A percentile compares a stretch with the other conserved stretches of the same genome.
phyloP scores from a whole-genome alignment of 2,888 invertebrate genomes.

The Timandra comae region DNA sequence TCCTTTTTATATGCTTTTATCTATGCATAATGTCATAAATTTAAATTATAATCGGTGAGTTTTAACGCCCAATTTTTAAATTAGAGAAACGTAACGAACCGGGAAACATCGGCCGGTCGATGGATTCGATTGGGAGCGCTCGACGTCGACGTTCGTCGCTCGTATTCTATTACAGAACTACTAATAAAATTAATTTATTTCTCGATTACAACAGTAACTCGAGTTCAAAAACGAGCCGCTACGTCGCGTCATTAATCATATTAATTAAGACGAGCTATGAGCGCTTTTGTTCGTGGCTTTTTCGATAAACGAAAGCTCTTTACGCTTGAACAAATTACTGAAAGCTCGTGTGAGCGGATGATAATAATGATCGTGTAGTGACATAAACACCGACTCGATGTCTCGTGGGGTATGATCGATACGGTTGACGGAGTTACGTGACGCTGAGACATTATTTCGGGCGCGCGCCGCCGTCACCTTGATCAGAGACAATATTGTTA shows the following conservation, averaged over 20 bases:
- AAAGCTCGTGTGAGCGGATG: slow-evolving; percentile 41
- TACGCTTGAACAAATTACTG: slow-evolving; percentile 43
- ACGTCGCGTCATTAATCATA: slow-evolving; percentile 68
- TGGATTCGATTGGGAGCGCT: slow-evolving; percentile 44
- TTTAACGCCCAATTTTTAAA: slow-evolving; percentile 70
- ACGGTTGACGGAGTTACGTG: too few species aligned
- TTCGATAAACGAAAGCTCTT: slow-evolving; percentile 53
- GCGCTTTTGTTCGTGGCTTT: slow-evolving; percentile 65
- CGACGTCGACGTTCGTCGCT: slow-evolving; percentile 30
- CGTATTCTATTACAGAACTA: slow-evolving; percentile 70
- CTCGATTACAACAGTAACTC: slow-evolving; percentile 69
- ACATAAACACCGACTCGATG: too few species aligned
- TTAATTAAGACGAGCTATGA: slow-evolving; percentile 73
- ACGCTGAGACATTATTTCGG: too few species aligned
- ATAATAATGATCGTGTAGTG: slow-evolving; percentile 33
- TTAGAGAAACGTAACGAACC: slow-evolving; percentile 61
- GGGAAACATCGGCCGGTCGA: slow-evolving; percentile 37
- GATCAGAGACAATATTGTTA: slow-evolving; percentile 55
- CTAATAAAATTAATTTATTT: slow-evolving; percentile 75
- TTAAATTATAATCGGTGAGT: slow-evolving; percentile 67
- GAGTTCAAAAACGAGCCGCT: slow-evolving; percentile 67
- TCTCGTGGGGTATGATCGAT: slow-evolving; percentile 2
- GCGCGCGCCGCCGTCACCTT: slow-evolving; percentile 27
- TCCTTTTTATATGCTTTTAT: slow-evolving; percentile 51
- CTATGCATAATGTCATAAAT: slow-evolving; percentile 63